These are phyloP conservation scores for Pantherophis guttatus DNA, from an alignment of 2,113 vertebrate genomes.

Conservation along the genomic window DNA sequence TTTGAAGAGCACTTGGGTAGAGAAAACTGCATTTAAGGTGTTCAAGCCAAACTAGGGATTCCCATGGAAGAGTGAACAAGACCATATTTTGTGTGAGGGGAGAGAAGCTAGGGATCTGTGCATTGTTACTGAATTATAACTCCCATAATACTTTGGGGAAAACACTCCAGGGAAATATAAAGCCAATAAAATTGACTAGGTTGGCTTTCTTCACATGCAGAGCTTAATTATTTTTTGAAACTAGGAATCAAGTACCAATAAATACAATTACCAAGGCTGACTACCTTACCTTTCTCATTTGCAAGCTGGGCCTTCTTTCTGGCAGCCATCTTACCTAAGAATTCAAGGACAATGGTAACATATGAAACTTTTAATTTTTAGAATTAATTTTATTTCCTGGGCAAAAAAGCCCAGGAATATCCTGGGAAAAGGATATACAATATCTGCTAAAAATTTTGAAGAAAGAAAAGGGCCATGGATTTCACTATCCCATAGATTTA, in stretches of 20 bases:
- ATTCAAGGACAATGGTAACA: not conserved
- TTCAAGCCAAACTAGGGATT: not conserved
- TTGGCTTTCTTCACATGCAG: not conserved
- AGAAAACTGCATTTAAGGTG: not conserved
- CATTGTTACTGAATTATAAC: not conserved
- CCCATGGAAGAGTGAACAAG: not conserved
- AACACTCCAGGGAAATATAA: not conserved
- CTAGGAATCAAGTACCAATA: not conserved
- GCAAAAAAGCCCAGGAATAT: not conserved
- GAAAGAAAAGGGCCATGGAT: not conserved
- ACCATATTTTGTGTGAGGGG: not conserved
- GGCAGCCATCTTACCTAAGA: not conserved
- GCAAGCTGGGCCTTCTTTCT: not conserved
- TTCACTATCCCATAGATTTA: not conserved
- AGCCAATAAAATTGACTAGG: not conserved
- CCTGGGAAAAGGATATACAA: not conserved
- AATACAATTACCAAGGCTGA: not conserved
- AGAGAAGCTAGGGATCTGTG: not conserved
- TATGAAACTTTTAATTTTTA: not conserved
- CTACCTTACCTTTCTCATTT: not conserved
- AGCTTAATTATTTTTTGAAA: not conserved
- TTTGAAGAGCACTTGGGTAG: not conserved
- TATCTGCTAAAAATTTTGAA: not conserved
- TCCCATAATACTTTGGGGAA: not conserved
- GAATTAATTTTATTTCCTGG: not conserved